These are phyloP conservation scores for Fistularia commersonii DNA, from an alignment of 2,797 vertebrate species.

Conservation along the genomic window DNA sequence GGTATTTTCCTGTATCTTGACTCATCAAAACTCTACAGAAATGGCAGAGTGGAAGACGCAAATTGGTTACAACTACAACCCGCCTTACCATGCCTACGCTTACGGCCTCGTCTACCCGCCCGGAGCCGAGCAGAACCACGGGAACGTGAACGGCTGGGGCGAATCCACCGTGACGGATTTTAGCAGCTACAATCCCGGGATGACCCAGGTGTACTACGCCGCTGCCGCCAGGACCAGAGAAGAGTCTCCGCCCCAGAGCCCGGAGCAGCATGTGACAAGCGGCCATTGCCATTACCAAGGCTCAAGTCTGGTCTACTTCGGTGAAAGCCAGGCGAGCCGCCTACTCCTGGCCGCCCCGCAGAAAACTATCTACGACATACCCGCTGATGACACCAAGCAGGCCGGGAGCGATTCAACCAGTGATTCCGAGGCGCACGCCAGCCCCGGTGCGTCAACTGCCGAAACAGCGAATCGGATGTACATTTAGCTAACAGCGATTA, in stretches of 20 bases:
- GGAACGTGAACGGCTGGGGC: conserved; percentile 44
- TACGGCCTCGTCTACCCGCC: conserved; percentile 67
- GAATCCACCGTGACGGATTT: conserved; percentile 39
- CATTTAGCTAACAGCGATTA: neutral
- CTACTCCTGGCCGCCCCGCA: conserved; percentile 31
- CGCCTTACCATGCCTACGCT: conserved; percentile 67
- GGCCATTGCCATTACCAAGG: conserved; percentile 38
- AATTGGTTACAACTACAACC: conserved; percentile 66
- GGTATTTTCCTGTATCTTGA: neutral
- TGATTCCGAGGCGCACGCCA: conserved; percentile 65
- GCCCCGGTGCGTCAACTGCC: conserved; percentile 52
- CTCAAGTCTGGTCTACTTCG: conserved; percentile 39
- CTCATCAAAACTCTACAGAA: accelerated
- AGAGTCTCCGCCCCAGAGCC: conserved; percentile 43
- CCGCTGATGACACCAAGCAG: conserved; percentile 25
- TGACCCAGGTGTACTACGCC: conserved; percentile 44
- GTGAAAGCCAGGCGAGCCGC: conserved; percentile 34
- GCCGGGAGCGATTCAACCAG: conserved; percentile 56
- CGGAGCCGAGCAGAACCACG: conserved; percentile 54
- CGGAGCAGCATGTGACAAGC: conserved; percentile 27
- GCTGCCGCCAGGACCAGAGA: conserved; percentile 16
- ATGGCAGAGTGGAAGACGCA: conserved; percentile 78
- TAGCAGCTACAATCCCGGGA: conserved; percentile 31
- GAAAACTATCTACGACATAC: neutral
- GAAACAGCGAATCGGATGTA: neutral